Conservation (phyloP, 2,888 invertebrate genomes). For the Tipula vernalis region DNA sequence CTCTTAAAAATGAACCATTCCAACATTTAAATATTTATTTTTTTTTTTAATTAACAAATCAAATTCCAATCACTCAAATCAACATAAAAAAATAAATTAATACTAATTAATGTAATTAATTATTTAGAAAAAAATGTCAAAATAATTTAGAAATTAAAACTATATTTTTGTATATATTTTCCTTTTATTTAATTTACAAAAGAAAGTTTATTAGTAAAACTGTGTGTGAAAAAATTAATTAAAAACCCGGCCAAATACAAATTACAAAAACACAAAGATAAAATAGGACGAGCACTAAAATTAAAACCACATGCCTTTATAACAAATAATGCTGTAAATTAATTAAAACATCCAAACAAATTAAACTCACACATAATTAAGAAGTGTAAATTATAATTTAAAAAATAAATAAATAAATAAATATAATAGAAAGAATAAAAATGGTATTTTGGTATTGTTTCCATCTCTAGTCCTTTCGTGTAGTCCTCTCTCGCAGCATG, state of each 20-base stretch:
- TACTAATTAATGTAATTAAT: background rate
- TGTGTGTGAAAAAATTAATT: background rate
- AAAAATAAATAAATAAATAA: background rate
- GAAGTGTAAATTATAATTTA: background rate
- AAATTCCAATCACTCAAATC: background rate
- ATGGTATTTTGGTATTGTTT: background rate
- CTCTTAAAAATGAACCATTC: background rate
- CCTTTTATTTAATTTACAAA: conserved; percentile 4
- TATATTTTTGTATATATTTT: conserved; percentile 5
- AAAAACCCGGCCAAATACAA: background rate
- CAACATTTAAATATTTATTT: background rate
- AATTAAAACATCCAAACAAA: background rate
- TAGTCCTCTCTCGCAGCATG: background rate
- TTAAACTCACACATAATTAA: background rate
- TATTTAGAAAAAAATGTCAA: background rate
- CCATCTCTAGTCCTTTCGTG: background rate
- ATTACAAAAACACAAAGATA: background rate
- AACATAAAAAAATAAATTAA: background rate
- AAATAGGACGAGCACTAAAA: background rate
- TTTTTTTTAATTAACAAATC: background rate
- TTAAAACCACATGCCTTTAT: background rate
- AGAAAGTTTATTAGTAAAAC: background rate
- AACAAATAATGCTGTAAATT: background rate
- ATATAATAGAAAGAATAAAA: background rate
- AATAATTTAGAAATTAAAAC: background rate